Percentiles rank a stretch among this genome's conserved stretches.
Evolutionary conservation across 2,888 invertebrate species (phyloP).

Genomic region (Dichetophora obliterata): DNA sequence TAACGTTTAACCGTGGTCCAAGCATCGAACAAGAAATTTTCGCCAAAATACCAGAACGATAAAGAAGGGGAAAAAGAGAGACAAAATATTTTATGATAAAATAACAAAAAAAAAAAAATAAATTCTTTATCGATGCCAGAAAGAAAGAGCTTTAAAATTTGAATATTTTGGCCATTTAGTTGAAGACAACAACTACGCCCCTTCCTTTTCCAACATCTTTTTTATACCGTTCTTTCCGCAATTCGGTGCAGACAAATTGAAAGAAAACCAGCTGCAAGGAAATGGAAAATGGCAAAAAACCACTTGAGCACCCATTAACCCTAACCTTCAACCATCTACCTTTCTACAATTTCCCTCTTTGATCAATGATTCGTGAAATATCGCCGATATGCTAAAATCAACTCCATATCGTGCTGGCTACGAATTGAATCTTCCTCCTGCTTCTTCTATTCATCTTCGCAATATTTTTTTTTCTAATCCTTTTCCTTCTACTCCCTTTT

Average conservation of each 20-base stretch:
- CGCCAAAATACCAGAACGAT: not conserved
- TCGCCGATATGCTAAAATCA: conserved; percentile 28
- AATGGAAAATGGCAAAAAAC: conserved; percentile 1
- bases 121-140: not conserved
- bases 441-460: not conserved
- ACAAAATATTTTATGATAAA: not conserved
- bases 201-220: conserved; percentile 2
- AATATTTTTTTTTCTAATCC: not conserved
- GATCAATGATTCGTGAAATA: conserved; percentile 41
- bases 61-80: not conserved
- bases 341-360: conserved; percentile 24
- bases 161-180: conserved; percentile 30
- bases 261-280: not conserved
- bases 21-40: not conserved
- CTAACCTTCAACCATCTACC: conserved; percentile 8
- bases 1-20: conserved; percentile 32
- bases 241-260: conserved; percentile 13
- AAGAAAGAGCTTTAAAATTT: conserved; percentile 21
- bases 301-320: conserved; percentile 40
- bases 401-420: not conserved
- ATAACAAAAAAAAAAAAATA: not conserved
- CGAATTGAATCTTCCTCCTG: not conserved
- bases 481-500: too few species aligned
- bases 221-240: not conserved
- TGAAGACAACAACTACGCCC: not conserved